These are phyloP conservation scores for Hyles euphorbiae DNA, from an alignment of 1,140 invertebrate genomes.

Conservation along the genomic window DNA sequence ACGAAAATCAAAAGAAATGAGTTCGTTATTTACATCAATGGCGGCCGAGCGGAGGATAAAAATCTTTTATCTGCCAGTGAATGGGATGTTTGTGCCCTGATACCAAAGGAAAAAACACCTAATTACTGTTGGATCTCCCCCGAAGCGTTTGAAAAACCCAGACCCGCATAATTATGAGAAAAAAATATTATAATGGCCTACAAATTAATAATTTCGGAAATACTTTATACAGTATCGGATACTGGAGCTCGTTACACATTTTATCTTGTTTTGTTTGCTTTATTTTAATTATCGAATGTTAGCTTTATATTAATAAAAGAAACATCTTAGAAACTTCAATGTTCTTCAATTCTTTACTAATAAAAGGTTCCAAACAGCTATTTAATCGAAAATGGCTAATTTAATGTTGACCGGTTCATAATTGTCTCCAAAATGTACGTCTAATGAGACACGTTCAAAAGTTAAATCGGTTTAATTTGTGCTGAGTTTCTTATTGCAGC, in stretches of 20 bases:
- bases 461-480: slow-evolving; percentile 72
- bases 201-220: background rate
- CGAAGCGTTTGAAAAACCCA: slow-evolving; percentile 13
- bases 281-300: background rate
- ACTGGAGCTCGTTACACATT: background rate
- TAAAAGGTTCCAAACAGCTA: too few relatives aligned
- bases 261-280: background rate
- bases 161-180: background rate
- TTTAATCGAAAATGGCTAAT: too few relatives aligned
- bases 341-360: too few relatives aligned
- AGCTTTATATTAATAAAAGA: too few relatives aligned
- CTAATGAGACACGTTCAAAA: slow-evolving; percentile 57
- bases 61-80: slow-evolving; percentile 56
- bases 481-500: slow-evolving; percentile 64
- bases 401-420: too few relatives aligned
- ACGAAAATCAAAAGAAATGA: slow-evolving; percentile 45
- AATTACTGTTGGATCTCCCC: slow-evolving; percentile 46
- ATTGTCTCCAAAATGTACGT: background rate
- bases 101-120: slow-evolving; percentile 52
- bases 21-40: slow-evolving; percentile 60
- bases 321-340: too few relatives aligned
- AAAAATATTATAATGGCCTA: too few relatives aligned
- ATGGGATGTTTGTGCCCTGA: slow-evolving; percentile 56
- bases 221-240: background rate
- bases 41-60: slow-evolving; percentile 45